Base-by-base conservation (phyloP, 2,888 invertebrate species). In the Sisyra terminalis region DNA sequence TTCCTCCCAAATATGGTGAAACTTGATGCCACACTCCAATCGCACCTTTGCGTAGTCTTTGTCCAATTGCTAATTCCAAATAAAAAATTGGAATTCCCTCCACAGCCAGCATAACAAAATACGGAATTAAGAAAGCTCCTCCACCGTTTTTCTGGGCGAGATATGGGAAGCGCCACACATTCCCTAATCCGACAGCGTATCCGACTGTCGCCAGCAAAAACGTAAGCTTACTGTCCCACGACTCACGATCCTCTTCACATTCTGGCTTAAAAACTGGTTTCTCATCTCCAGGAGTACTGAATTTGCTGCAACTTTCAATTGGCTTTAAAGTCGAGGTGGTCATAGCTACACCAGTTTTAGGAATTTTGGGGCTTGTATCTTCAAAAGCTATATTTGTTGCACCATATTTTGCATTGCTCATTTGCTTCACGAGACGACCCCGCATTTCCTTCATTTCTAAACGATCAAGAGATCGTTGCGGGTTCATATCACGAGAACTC, bases 21-120 rank as follows among this genome's bases (percentile, higher is more conserved):
- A 88, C 84, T 64, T 89, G 87, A 60, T 86, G 89, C 93, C 94
- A 94, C 2, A 92, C 92, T 0, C 92, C 92, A 43, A 93, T 89
- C 13, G 92, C 88, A 10, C 94, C 90, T 63, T 93, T 90, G 50
- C 93, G 71, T 58, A 96, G 64, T 46, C 90, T 69, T 65, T 96
- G 94, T 1, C 94, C 96, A 46, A 96, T 87, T 2, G 93, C 94
- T 56, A 96, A 66, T 64, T 96, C 96, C 60, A 96, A 70, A 60
- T 93, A 93, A 65, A 96, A 92, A 56, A 96, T 88, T 1, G 94
- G 96, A 52, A 96, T 86, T 1, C 94, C 96, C 59, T 93, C 92
- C 48, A 93, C 78, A 16, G 84, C 81, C 56, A 93, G 61, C 92
- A 94, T 94, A 49, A 94, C 84, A 56, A 93, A 85, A 64, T 94